Percentiles rank a stretch among this genome's conserved stretches.
These are phyloP conservation scores for Rhinichthys osculus DNA, from an alignment of 2,797 vertebrate species.

Conservation along the genomic window DNA sequence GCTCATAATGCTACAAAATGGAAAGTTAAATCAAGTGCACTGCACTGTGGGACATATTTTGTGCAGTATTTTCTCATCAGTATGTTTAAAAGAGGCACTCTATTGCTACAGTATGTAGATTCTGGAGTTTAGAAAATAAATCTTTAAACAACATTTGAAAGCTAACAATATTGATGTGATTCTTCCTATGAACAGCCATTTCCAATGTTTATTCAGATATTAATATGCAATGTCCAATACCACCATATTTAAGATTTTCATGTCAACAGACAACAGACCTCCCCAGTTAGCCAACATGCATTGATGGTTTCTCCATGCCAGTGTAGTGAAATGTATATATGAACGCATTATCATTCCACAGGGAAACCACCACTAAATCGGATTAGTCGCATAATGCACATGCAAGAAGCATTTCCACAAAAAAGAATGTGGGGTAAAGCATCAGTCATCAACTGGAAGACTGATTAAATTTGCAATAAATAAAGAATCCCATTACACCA, in stretches of 20 bases:
- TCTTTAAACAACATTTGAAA: neutral
- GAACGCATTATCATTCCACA: constrained; percentile 6
- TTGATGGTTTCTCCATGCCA: neutral
- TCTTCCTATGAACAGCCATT: neutral
- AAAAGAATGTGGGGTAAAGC: neutral
- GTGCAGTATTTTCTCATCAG: neutral
- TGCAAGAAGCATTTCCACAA: constrained; percentile 32
- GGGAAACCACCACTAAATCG: constrained; percentile 35
- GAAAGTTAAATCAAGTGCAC: constrained; percentile 1
- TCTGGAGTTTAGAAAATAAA: neutral
- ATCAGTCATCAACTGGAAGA: constrained; percentile 13
- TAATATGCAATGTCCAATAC: neutral
- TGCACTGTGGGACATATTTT: neutral
- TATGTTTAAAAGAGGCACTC: neutral
- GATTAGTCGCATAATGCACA: constrained; percentile 26
- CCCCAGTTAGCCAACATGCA: neutral
- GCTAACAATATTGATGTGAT: neutral
- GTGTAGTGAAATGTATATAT: constrained; percentile 38
- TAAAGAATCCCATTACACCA: constrained; percentile 8
- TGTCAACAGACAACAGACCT: neutral
- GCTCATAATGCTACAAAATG: neutral
- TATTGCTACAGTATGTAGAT: neutral
- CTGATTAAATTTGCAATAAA: neutral
- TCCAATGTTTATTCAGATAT: neutral
- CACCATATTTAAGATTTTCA: constrained; percentile 11